Base-by-base conservation (phyloP, 2,113 vertebrate genomes). In the Cottus gobio region DNA sequence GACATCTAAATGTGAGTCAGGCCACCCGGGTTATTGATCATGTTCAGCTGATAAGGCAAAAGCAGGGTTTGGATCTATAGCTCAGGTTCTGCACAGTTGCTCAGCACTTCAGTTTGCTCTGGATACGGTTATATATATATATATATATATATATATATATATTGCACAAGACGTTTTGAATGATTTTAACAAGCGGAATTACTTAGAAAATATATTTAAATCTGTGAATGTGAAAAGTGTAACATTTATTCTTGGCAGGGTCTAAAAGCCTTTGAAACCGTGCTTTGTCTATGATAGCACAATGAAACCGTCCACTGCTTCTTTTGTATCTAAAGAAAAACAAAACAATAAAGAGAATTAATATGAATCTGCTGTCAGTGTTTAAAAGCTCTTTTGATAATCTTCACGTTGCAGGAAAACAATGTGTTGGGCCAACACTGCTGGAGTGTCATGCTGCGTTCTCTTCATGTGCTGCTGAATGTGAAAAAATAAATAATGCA, bases 401-500 rank as follows among this genome's bases (percentile, higher is more conserved):
- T 74, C 57, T 46, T 34, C 50, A 26, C 60, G 44, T 56, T 54
- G 37, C 20, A 66, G 50, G 34, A 20, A 65, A 30, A 60, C 37
- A 68, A 37, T 57, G 31, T 75, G 66, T 18, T 37, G 37, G 37
- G 61, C 39, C 28, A 12, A 24, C 52, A 44, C 24, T 56, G 69
- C 56, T 28, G 18, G 4, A 10, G 46, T 26, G 52, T 79, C 75
- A 56, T 20, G 56, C 71, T 79, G 79, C 2, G 62, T 36, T 63
- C 61, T 37, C 12, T 26, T 76, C 36, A 69, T 68, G 42, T 67
- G 31, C 28, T 31, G 4, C 20, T 63, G 76, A 68, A 83, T 76
- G 31, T 64, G 50, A 63, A 73, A 70, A 65, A 70, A 58, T 74
- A 78, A 74, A 82, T 75, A 54, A 81, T 81, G 34, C 42, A 73